A percentile compares a stretch with the other conserved stretches of the same genome.
Evolutionary conservation across 2,888 invertebrate genomes (phyloP).

Genomic region (Nesidiocoris tenuis): DNA sequence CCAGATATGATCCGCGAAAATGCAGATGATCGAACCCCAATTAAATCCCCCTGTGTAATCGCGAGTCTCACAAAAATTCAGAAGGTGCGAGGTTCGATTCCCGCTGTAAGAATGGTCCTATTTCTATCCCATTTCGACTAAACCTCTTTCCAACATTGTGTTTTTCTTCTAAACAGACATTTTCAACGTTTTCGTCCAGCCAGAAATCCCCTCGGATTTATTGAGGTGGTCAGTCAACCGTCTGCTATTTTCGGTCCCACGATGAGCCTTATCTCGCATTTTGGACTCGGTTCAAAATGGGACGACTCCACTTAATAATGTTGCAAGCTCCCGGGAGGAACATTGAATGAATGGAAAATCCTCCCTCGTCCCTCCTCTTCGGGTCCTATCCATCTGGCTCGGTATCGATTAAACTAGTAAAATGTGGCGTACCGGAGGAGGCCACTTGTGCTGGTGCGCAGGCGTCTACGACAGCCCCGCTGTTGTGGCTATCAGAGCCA

Average conservation of each 20-base stretch:
- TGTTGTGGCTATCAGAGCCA: not conserved
- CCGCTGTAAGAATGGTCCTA: too few species aligned
- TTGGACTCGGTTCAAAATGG: not conserved
- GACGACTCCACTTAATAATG: not conserved
- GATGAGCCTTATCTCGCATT: not conserved
- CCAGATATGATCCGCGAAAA: too few species aligned
- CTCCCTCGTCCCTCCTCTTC: too few species aligned
- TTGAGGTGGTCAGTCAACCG: not conserved
- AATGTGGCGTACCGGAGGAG: not conserved
- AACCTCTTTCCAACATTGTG: too few species aligned
- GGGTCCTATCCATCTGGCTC: not conserved
- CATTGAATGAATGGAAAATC: slow-evolving; percentile 5
- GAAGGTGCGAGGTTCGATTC: too few species aligned
- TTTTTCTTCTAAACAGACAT: too few species aligned
- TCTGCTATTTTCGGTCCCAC: not conserved
- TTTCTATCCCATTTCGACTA: too few species aligned
- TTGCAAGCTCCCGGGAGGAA: not conserved
- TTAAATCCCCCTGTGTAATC: too few species aligned
- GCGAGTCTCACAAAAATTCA: too few species aligned
- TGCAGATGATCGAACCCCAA: too few species aligned
- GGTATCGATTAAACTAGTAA: slow-evolving; percentile 23
- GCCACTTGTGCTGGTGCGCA: not conserved
- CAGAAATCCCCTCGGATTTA: not conserved
- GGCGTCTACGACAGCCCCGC: not conserved
- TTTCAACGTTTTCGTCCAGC: too few species aligned